Percentiles rank a stretch among this genome's conserved stretches.
phyloP scores from a whole-genome alignment of 1,140 invertebrate genomes.

The Ostrea denselamellosa region DNA sequence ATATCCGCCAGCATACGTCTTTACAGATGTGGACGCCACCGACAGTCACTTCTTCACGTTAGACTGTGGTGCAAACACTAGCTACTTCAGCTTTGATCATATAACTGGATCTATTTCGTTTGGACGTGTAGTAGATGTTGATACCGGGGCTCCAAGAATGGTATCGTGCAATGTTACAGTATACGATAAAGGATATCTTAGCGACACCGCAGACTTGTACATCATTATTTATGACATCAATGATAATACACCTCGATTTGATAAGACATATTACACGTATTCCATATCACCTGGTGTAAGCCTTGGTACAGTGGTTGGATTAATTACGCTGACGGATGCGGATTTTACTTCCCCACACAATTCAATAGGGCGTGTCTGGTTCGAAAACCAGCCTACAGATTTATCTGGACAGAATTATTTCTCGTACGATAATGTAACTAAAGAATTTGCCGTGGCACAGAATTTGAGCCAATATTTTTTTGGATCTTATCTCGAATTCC shows the following conservation, averaged over 20 bases:
- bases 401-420: slow-evolving; percentile 29
- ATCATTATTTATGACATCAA: slow-evolving; percentile 41
- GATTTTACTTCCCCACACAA: slow-evolving; percentile 37
- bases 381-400: slow-evolving; percentile 40
- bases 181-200: slow-evolving; percentile 35
- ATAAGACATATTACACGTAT: slow-evolving; percentile 44
- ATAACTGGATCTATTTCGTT: slow-evolving; percentile 8
- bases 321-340: slow-evolving; percentile 30
- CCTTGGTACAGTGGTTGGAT: slow-evolving; percentile 22
- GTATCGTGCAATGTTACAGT: slow-evolving; percentile 35
- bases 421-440: background rate
- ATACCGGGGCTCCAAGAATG: slow-evolving; percentile 33
- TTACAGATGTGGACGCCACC: background rate
- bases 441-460: slow-evolving; percentile 18
- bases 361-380: slow-evolving; percentile 30
- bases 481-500: slow-evolving; percentile 40
- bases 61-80: slow-evolving; percentile 23
- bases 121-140: slow-evolving; percentile 38
- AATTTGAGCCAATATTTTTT: slow-evolving; percentile 27
- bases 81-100: slow-evolving; percentile 37
- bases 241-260: slow-evolving; percentile 43
- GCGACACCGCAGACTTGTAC: slow-evolving; percentile 7
- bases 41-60: slow-evolving; percentile 24
- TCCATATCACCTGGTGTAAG: background rate
- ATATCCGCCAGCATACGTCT: slow-evolving; percentile 9